Percentiles rank a stretch among this genome's conserved stretches.
phyloP scores from a whole-genome alignment of 2,888 invertebrate genomes.

The Nomada ferruginata region DNA sequence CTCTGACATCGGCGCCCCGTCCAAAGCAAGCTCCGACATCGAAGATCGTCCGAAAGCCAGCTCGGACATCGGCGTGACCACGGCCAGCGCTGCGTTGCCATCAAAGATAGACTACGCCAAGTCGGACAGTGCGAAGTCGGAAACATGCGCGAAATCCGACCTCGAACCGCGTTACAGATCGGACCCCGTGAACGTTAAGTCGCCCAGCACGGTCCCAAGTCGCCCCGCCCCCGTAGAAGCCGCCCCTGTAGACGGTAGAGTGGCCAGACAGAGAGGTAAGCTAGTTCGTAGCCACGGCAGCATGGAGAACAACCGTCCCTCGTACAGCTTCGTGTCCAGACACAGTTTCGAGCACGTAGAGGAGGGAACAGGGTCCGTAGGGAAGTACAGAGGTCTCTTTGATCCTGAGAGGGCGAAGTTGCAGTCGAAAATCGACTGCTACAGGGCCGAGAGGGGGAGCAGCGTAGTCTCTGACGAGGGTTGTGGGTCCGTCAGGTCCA shows the following conservation, averaged over 20 bases:
- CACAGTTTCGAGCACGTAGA: constrained; percentile 68
- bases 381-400: constrained; percentile 27
- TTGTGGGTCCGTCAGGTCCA: neutral
- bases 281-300: constrained; percentile 75
- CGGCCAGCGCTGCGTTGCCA: constrained; percentile 56
- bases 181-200: constrained; percentile 33
- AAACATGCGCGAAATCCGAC: constrained; percentile 20
- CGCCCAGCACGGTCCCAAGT: neutral
- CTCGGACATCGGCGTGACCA: constrained; percentile 73
- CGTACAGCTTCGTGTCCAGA: constrained; percentile 75
- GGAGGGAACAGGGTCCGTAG: constrained; percentile 41
- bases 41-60: constrained; percentile 75
- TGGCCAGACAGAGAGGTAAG: constrained; percentile 81
- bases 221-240: constrained; percentile 46
- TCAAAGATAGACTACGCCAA: constrained; percentile 24
- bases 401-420: constrained; percentile 57
- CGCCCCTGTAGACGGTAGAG: constrained; percentile 73
- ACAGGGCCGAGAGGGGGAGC: neutral
- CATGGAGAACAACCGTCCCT: constrained; percentile 64
- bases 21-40: constrained; percentile 76
- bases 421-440: constrained; percentile 49
- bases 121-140: constrained; percentile 28
- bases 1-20: constrained; percentile 78
- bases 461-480: neutral
- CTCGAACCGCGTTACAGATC: constrained; percentile 31